Conservation (phyloP, 2,113 vertebrate species). For the Mystacornis crossleyi region DNA sequence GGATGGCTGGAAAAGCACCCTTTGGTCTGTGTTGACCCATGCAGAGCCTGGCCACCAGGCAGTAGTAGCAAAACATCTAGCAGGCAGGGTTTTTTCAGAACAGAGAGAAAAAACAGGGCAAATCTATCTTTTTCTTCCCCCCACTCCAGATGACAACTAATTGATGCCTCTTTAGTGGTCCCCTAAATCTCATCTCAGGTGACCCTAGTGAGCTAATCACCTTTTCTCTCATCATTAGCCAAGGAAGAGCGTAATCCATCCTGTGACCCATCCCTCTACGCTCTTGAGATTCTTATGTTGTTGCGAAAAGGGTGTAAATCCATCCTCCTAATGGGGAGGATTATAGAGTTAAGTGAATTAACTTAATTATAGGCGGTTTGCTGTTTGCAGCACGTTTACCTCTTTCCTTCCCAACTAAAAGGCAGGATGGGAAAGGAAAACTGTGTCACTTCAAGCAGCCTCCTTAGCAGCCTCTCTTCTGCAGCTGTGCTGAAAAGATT, state of each 20-base stretch:
- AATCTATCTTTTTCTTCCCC: neutral
- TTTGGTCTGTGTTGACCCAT: neutral
- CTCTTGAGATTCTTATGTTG: neutral
- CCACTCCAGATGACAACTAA: neutral
- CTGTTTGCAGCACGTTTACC: neutral
- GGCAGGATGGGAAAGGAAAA: neutral
- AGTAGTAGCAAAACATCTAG: neutral
- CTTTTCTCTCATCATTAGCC: conserved; percentile 16
- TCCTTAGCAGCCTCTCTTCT: neutral
- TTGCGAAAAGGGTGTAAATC: neutral
- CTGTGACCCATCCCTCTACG: neutral
- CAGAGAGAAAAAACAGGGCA: neutral
- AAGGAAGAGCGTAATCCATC: neutral
- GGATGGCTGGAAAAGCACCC: neutral
- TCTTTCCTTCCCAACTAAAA: neutral
- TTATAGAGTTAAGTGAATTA: neutral
- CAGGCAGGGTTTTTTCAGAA: neutral
- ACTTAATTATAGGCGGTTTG: neutral
- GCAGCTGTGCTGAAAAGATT: neutral
- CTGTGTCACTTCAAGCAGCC: neutral
- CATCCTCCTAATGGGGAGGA: neutral
- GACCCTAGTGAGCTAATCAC: conserved; percentile 7
- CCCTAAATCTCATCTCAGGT: neutral
- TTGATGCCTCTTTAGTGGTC: neutral
- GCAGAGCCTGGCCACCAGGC: neutral